phyloP scores from a whole-genome alignment of 2,797 vertebrate genomes.

The Labeo calbasu region DNA sequence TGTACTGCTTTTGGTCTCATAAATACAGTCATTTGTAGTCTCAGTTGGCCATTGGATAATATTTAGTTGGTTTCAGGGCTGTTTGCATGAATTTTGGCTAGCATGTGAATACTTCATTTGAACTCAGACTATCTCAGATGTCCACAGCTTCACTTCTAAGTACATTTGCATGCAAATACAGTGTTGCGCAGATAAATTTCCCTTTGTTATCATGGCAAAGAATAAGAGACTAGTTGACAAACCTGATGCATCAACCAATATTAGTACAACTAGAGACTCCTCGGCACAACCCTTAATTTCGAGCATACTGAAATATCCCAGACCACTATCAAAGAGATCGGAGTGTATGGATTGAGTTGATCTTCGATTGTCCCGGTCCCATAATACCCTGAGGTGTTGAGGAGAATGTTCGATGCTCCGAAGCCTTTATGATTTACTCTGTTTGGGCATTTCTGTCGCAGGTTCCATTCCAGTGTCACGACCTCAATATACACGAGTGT shows the following conservation, averaged over 20 bases:
- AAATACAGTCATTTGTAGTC: neutral
- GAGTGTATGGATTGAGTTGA: constrained; percentile 13
- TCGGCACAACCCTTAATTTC: neutral
- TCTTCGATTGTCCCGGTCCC: constrained; percentile 25
- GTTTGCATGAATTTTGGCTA: neutral
- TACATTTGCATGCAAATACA: neutral
- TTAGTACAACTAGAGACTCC: neutral
- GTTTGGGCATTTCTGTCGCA: constrained; percentile 20
- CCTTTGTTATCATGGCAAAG: neutral
- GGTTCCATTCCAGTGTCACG: constrained; percentile 29
- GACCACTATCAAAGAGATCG: neutral
- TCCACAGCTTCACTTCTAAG: neutral
- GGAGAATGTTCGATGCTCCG: neutral
- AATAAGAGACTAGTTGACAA: neutral
- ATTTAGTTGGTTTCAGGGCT: neutral
- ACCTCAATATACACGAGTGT: constrained; percentile 41
- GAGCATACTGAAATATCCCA: neutral
- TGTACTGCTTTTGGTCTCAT: neutral
- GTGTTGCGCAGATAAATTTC: neutral
- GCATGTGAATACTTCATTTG: neutral
- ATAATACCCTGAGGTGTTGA: neutral
- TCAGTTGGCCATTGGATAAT: neutral
- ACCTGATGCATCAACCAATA: neutral
- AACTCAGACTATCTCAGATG: neutral
- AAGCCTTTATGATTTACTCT: constrained; percentile 37